A percentile compares a stretch with the other conserved stretches of the same genome.
These are phyloP conservation scores for Eubasilissa splendida DNA, from an alignment of 2,888 invertebrate genomes.

Conservation along the genomic window DNA sequence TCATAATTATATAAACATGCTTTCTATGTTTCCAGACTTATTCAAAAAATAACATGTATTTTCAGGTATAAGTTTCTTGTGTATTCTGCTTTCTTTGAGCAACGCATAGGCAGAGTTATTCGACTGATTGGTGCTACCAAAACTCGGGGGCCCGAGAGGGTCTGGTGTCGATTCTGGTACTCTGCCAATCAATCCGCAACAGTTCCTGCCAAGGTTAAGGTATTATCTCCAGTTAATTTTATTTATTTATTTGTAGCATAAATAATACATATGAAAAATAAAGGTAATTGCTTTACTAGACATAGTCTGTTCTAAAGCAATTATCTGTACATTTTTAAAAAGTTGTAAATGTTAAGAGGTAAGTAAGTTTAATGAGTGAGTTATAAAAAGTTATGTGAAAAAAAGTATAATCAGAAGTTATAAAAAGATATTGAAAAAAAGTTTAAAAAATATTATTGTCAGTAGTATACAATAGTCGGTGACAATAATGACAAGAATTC, in stretches of 20 bases:
- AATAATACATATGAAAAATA: too few species aligned
- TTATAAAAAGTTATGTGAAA: too few species aligned
- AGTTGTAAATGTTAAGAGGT: too few species aligned
- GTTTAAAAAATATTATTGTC: too few species aligned
- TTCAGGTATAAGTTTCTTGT: conserved; percentile 90
- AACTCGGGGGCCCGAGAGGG: conserved; percentile 86
- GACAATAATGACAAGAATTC: background rate
- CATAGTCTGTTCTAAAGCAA: too few species aligned
- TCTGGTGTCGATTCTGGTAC: conserved; percentile 87
- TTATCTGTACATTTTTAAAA: too few species aligned
- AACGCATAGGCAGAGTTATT: conserved; percentile 78
- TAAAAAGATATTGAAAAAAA: too few species aligned
- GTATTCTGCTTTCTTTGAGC: conserved; percentile 92
- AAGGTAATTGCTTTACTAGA: too few species aligned
- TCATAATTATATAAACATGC: too few species aligned
- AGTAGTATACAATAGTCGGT: background rate
- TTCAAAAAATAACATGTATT: conserved; percentile 58
- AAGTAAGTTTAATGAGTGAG: too few species aligned
- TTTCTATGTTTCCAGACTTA: too few species aligned
- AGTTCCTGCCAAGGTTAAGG: conserved; percentile 84
- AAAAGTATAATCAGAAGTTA: too few species aligned
- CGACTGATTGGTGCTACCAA: conserved; percentile 91
- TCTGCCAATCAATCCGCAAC: conserved; percentile 76
- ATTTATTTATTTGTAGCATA: background rate
- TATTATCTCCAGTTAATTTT: conserved; percentile 60